Evolutionary conservation across 2,797 vertebrate species (phyloP), one percentile per base, ranked within the genome.

Genomic region (Xenops minutus): DNA sequence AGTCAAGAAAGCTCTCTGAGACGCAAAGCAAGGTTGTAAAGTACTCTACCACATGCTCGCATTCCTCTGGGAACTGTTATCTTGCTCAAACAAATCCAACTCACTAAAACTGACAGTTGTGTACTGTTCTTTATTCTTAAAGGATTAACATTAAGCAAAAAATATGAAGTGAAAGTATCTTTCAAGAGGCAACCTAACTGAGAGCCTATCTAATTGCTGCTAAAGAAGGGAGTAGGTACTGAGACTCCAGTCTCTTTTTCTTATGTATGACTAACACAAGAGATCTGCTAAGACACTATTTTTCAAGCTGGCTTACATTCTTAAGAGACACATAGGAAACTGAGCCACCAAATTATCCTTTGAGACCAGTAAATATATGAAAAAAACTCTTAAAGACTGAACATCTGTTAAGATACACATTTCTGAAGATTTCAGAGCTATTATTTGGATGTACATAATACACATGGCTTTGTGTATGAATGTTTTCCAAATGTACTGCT

Each of bases 51-150:
- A 74, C 94, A 95, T 58, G 54, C 94, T 89, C 78, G 64, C 9
- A 29, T 75, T 96, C 95, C 87, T 90, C 69, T 71, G 93, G 85
- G 96, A 95, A 78, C 94, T 75, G 88, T 97, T 97, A 95, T 83
- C 88, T 64, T 94, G 83, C 78, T 93, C 91, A 97, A 84, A 96
- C 80, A 96, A 97, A 96, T 97, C 82, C 93, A 96, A 32, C 87
- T 96, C 66, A 51, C 72, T 91, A 95, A 96, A 97, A 91, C 48
- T 93, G 94, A 89, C 96, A 95, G 93, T 92, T 95, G 67, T 92
- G 85, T 44, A 54, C 55, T 73, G 39, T 37, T 83, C 62, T 91
- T 85, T 85, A 79, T 96, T 91, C 89, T 93, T 91, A 63, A 94
- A 93, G 43, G 80, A 93, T 94, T 96, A 94, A 90, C 62, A 91